Conservation (phyloP, 2,797 vertebrate genomes). For the Sebastes melanostomus region DNA sequence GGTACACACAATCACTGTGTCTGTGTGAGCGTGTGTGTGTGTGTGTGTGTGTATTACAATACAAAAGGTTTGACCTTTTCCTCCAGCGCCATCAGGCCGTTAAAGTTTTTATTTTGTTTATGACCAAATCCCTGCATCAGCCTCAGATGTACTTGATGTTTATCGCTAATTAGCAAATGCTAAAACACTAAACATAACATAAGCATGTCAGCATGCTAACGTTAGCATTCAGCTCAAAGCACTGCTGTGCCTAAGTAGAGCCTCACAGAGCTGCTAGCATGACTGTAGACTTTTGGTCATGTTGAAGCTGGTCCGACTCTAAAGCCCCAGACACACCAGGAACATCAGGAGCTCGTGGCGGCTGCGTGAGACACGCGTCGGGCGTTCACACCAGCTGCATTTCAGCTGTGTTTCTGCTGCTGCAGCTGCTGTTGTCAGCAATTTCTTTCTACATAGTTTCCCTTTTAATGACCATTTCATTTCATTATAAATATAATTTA, state of each 20-base stretch:
- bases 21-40: not conserved
- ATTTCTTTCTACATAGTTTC: too few relatives aligned
- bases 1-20: slow-evolving; percentile 46
- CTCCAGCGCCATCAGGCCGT: not conserved
- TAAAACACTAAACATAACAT: not conserved
- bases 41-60: not conserved
- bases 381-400: too few relatives aligned
- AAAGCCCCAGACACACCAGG: too few relatives aligned
- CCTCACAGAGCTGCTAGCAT: not conserved
- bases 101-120: not conserved
- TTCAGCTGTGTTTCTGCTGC: too few relatives aligned
- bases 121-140: not conserved
- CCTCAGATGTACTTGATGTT: too few relatives aligned
- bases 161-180: too few relatives aligned
- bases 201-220: not conserved
- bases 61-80: not conserved
- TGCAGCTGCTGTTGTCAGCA: too few relatives aligned
- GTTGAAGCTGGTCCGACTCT: not conserved
- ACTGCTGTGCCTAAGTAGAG: not conserved
- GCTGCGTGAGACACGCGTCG: too few relatives aligned
- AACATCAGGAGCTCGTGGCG: too few relatives aligned
- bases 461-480: too few relatives aligned
- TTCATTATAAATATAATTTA: too few relatives aligned
- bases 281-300: not conserved
- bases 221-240: not conserved